Evolutionary conservation across 2,888 invertebrate species (phyloP).

Genomic region (Osedax fenrisi): DNA sequence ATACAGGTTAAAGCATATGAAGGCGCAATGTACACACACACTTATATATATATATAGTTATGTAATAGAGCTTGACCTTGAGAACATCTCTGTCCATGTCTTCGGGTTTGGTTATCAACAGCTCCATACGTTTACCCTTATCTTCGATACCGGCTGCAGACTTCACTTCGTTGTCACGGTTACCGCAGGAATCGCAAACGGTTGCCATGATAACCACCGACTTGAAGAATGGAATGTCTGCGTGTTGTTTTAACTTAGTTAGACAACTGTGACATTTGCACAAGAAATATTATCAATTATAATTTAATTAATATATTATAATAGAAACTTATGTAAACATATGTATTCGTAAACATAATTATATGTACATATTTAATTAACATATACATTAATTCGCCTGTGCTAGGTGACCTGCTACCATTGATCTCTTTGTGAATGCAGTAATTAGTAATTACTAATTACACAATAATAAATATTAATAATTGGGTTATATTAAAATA

Average conservation of each 20-base stretch:
- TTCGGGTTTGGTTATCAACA: constrained; percentile 60
- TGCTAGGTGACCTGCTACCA: too few species aligned
- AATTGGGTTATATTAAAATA: too few species aligned
- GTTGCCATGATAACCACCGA: constrained; percentile 93
- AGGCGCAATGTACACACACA: too few species aligned
- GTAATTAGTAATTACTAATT: too few species aligned
- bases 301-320: not conserved
- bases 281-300: not conserved
- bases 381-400: too few species aligned
- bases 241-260: not conserved
- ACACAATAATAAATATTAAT: too few species aligned
- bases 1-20: too few species aligned
- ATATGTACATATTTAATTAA: too few species aligned
- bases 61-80: too few species aligned
- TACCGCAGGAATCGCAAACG: constrained; percentile 75
- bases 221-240: constrained; percentile 86
- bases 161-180: constrained; percentile 87
- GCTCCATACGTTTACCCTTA: constrained; percentile 65
- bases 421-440: too few species aligned
- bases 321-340: too few species aligned
- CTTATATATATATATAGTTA: too few species aligned
- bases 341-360: not conserved
- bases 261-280: not conserved
- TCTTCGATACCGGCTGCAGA: constrained; percentile 77
- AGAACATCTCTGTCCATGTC: constrained; percentile 86